Base-by-base conservation (phyloP, 2,797 vertebrate genomes). In the Calcarius lapponicus region DNA sequence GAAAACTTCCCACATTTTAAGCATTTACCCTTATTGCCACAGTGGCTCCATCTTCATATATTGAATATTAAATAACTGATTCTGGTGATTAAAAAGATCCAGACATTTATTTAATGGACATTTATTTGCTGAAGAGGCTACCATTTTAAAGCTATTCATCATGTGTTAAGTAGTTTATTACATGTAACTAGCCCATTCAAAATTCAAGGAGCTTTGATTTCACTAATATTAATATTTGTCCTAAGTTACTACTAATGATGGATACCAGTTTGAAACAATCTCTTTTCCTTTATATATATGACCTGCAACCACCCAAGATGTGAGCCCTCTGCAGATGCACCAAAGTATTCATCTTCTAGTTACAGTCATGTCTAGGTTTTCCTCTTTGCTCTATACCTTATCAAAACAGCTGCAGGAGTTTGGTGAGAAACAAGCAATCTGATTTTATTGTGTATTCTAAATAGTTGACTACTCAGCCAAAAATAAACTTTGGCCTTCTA, bases 141-240 rank as follows among this genome's bases (percentile, higher is more conserved):
- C 19, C 54, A 86, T 90, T 94, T 67, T 85, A 95, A 82, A 93
- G 60, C 91, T 82, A 90, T 97, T 95, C 38, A 87, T 95, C 94
- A 94, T 58, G 53, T 42, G 64, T 89, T 87, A 93, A 96, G 83
- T 95, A 82, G 88, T 95, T 95, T 95, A 95, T 95, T 90, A 85
- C 71, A 25, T 24, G 34, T 54, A 95, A 85, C 88, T 80, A 85
- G 42, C 36, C 81, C 71, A 65, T 96, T 88, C 82, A 93, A 94
- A 88, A 96, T 45, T 96, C 90, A 94, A 93, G 74, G 88, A 93
- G 42, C 85, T 97, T 94, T 94, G 86, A 93, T 96, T 95, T 95
- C 95, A 87, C 80, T 95, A 95, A 79, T 97, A 96, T 96, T 95
- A 96, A 96, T 95, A 95, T 96, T 96, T 96, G 90, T 88, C 90